Percentiles rank a stretch among this genome's conserved stretches.
Conservation (phyloP, 2,113 vertebrate genomes). For the Mandrillus leucophaeus region DNA sequence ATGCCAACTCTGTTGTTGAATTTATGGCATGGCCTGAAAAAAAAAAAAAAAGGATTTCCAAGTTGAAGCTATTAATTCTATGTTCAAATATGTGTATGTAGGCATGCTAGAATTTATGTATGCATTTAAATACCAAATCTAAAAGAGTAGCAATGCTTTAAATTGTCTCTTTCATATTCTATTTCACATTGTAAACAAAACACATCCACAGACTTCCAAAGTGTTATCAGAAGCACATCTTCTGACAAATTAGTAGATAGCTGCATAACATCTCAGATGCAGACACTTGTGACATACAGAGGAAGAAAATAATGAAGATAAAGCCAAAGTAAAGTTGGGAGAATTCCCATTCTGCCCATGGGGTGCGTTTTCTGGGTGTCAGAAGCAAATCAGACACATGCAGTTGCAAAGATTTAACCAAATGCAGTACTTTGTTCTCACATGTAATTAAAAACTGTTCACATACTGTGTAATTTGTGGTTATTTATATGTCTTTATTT, state of each 20-base stretch:
- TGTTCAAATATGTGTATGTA: background rate
- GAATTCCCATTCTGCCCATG: background rate
- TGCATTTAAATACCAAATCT: background rate
- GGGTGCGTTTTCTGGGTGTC: slow-evolving; percentile 27
- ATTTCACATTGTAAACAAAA: slow-evolving; percentile 53
- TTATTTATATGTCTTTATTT: slow-evolving; percentile 55
- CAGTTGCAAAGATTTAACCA: slow-evolving; percentile 10
- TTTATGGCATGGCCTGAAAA: slow-evolving; percentile 28
- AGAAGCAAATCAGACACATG: background rate
- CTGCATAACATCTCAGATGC: background rate
- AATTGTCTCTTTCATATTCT: background rate
- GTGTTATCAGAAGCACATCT: background rate
- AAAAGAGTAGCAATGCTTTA: background rate
- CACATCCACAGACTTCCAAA: background rate
- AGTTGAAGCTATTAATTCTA: background rate
- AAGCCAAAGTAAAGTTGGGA: background rate
- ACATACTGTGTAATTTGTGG: background rate
- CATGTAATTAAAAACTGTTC: slow-evolving; percentile 34
- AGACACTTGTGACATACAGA: background rate
- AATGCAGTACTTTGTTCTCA: background rate
- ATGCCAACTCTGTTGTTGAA: background rate
- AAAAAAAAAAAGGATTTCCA: slow-evolving; percentile 19
- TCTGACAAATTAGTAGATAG: background rate
- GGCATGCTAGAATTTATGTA: background rate
- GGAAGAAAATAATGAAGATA: background rate